phyloP scores from a whole-genome alignment of 2,113 vertebrate species.

The Cyphotilapia sp. region DNA sequence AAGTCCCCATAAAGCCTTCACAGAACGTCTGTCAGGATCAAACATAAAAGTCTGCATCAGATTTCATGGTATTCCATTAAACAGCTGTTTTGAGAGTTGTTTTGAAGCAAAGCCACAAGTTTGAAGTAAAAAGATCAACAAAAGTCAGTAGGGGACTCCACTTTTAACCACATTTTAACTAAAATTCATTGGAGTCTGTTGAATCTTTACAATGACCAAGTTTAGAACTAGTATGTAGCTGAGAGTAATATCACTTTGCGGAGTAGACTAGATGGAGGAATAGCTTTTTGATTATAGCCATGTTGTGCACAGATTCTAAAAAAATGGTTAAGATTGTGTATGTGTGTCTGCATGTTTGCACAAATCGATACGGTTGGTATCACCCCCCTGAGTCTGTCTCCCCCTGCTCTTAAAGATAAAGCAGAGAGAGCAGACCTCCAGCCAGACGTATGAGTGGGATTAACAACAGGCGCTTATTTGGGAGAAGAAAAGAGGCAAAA shows the following conservation, averaged over 20 bases:
- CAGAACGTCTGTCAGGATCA: background rate
- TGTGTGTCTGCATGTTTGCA: conserved; percentile 2
- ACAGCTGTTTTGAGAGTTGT: background rate
- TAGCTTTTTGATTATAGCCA: conserved; percentile 13
- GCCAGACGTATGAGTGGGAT: conserved; percentile 56
- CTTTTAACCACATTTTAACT: background rate
- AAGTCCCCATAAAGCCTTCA: background rate
- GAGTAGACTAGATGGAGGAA: background rate
- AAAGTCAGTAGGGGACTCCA: background rate
- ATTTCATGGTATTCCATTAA: background rate
- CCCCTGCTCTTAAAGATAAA: conserved; percentile 45
- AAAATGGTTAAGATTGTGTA: background rate
- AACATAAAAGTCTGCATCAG: background rate
- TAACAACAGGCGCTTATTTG: conserved; percentile 55
- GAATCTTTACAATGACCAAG: background rate
- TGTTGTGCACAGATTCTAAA: background rate
- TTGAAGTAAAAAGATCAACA: background rate
- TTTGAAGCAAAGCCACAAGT: background rate
- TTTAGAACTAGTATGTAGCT: background rate
- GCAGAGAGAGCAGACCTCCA: conserved; percentile 33
- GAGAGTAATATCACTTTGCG: background rate
- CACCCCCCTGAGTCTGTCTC: conserved; percentile 16
- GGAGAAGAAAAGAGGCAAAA: conserved; percentile 41
- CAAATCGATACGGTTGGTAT: conserved; percentile 49
- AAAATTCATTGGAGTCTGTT: background rate